Conservation (phyloP, 2,888 invertebrate species). For the Machimus atricapillus region DNA sequence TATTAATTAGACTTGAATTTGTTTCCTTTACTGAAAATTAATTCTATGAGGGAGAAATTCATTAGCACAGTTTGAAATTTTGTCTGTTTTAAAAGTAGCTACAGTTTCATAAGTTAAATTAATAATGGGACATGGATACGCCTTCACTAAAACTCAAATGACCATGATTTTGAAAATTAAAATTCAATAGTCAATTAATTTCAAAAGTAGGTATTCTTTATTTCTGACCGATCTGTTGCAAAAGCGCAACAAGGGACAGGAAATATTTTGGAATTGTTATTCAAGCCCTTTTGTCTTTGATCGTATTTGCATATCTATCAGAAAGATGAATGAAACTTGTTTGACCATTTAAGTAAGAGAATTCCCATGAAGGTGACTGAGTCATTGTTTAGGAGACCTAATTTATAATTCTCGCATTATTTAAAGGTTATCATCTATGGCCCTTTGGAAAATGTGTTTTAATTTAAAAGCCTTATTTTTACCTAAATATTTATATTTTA, state of each 20-base stretch:
- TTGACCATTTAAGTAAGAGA: not conserved
- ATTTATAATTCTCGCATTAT: not conserved
- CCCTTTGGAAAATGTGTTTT: not conserved
- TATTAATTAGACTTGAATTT: not conserved
- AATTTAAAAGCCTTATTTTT: not conserved
- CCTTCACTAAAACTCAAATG: not conserved
- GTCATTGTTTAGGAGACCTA: not conserved
- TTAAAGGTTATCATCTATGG: not conserved
- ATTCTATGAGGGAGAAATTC: not conserved
- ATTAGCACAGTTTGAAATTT: not conserved
- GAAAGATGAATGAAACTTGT: not conserved
- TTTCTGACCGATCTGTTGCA: not conserved
- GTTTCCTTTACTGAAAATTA: not conserved
- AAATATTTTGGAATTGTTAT: not conserved
- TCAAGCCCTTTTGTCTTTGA: not conserved
- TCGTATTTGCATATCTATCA: not conserved
- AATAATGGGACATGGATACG: no score
- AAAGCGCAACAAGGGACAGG: not conserved
- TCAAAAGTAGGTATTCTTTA: not conserved
- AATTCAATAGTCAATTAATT: not conserved
- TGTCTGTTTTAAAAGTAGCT: no score
- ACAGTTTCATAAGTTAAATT: not conserved
- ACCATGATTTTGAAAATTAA: not conserved
- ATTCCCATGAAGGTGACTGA: not conserved
- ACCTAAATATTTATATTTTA: no score